Evolutionary conservation across 92 coral and sea anemone genomes (phyloP), one percentile per base, ranked within the genome.

Genomic region (Bergia puertoricense): DNA sequence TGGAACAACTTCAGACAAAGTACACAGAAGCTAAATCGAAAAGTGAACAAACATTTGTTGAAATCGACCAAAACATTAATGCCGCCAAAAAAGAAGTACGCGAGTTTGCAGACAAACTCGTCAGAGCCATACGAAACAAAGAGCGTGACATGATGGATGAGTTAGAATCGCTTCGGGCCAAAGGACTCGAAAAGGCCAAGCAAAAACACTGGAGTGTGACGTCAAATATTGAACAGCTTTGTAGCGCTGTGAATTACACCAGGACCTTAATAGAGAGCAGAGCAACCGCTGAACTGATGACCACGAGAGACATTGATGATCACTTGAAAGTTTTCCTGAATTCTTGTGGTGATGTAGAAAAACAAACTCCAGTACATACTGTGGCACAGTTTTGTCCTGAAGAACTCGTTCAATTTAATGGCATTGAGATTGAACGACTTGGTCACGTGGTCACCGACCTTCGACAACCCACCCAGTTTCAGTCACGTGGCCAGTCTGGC

Each of bases 401-500:
- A 30, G 30, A 30, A 30, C 30, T 30, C 65, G 65, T 56, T 56
- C 65, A 15, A 15, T 56, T 56, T 15, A 8, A 56, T 56, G 8
- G 65, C 65, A 56, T 15, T 56, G 65, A 56, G 65, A 56, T 56
- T 56, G 65, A 56, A 15, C 65, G 65, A 56, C 65, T 30, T 30
- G 30, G 30, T 30, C 30, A 30, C 30, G 30, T 30, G 30, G 30
- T 30, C 30, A 30, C 30, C 15, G 38, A 69, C n/a, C 9, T 69
- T 30, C n/a, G 20, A 18, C 75, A 69, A 30, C 75, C 37, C 37
- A 30, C 65, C 65, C 65, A 56, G 65, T 56, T 8, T 56, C 65
- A 56, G 75, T 69, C 75, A 69, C 75, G 75, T 69, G 75, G 75
- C 37, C n/a, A 69, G 30, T 16, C n/a, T 1, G n/a, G 75, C 75